Evolutionary conservation across 2,113 vertebrate genomes (phyloP), one percentile per base, ranked within the genome.

Genomic region (Burhinus bistriatus): DNA sequence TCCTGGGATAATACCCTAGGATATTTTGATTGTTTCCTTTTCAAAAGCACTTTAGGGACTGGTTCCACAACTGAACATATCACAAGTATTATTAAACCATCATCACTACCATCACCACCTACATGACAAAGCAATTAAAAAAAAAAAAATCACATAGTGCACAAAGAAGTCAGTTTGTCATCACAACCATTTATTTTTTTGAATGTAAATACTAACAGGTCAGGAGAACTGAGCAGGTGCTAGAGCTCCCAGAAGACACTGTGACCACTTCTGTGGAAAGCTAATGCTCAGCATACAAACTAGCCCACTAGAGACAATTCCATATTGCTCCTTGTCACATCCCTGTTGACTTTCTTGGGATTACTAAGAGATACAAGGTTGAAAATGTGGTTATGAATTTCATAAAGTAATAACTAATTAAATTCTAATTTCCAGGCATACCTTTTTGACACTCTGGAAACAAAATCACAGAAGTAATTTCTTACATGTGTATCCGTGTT

Each of bases 141-240:
- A 6, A 6, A 40, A 59, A 61, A 45, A 36, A 65, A 93, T 87
- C 87, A 97, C 93, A 95, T 97, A 58, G 32, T 83, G 91, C 85
- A 95, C 95, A 87, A 93, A 81, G 47, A 87, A 64, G 34, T 76
- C 27, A 54, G 90, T 97, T 97, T 68, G 77, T 87, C 57, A 93
- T 75, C 82, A 87, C 19, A 91, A 58, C 29, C 49, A 65, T 97
- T 97, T 97, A 97, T 97, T 97, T 89, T 82, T 45, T 93, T 90
- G 40, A 93, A 70, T 32, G 78, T 27, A 82, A 75, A 47, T 4
- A 42, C 77, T 90, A 94, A 89, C 69, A 96, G 42, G 44, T 68
- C 61, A 83, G 88, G 42, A 64, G 73, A 91, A 81, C 32, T 20
- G 23, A 88, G 84, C 49, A 51, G 49, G 23, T 51, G 22, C 72